Conservation (phyloP, 1,140 invertebrate species). For the Tetramorium alpestre region DNA sequence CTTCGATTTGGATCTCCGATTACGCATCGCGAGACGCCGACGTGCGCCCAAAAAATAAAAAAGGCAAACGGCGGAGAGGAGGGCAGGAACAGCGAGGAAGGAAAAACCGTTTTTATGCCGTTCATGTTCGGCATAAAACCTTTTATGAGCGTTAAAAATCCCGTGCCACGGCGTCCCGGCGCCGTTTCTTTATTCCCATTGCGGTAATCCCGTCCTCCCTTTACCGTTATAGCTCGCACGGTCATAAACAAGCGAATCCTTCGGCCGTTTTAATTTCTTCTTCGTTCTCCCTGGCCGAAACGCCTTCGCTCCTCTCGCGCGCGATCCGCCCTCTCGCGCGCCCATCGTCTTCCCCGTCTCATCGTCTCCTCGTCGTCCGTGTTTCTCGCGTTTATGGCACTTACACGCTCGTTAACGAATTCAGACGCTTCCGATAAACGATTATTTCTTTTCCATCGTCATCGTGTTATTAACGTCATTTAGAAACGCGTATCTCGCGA, state of each 20-base stretch:
- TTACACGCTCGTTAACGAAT: slow-evolving; percentile 42
- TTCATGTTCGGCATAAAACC: slow-evolving; percentile 14
- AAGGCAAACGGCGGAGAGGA: not conserved
- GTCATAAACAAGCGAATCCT: slow-evolving; percentile 49
- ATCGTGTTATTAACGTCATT: not conserved
- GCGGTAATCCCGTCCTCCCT: slow-evolving; percentile 51
- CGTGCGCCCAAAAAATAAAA: slow-evolving; percentile 25
- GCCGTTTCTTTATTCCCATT: slow-evolving; percentile 63
- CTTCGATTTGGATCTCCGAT: slow-evolving; percentile 46
- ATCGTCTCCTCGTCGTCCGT: not conserved
- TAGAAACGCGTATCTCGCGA: not conserved
- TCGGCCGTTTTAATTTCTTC: slow-evolving; percentile 62
- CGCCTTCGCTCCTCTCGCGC: not conserved
- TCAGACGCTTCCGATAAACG: not conserved
- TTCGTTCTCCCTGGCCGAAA: not conserved
- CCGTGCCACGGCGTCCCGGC: slow-evolving; percentile 11
- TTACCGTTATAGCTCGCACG: slow-evolving; percentile 56
- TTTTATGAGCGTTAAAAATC: slow-evolving; percentile 66
- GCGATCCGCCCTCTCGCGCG: not conserved
- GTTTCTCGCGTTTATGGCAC: slow-evolving; percentile 17
- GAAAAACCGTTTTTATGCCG: too few relatives aligned
- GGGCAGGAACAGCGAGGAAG: not conserved
- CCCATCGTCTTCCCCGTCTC: not conserved
- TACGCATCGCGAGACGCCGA: slow-evolving; percentile 3
- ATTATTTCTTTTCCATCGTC: not conserved